Evolutionary conservation across 2,888 invertebrate species (phyloP).

Genomic region (Drosophila sordidula): DNA sequence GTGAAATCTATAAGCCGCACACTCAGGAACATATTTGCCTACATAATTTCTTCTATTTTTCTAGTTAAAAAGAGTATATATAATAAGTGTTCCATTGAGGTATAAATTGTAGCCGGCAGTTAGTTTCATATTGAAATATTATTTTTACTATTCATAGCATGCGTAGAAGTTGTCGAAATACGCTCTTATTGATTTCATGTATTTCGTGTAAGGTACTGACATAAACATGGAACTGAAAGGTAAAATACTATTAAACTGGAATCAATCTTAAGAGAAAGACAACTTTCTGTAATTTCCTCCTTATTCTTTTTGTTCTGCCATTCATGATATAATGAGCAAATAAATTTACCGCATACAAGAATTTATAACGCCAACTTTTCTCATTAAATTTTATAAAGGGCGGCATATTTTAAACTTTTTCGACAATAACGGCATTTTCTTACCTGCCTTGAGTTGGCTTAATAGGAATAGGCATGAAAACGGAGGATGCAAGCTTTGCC

Average conservation of each 20-base stretch:
- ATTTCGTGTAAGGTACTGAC: too few species aligned
- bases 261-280: constrained; percentile 9
- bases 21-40: constrained; percentile 29
- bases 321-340: constrained; percentile 57
- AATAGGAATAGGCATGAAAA: background rate
- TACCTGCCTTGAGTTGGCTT: constrained; percentile 56
- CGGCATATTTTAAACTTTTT: constrained; percentile 81
- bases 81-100: background rate
- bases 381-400: constrained; percentile 81
- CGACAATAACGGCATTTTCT: constrained; percentile 78
- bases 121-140: too few species aligned
- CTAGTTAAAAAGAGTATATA: background rate
- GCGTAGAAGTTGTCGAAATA: too few species aligned
- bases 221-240: background rate
- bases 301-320: constrained; percentile 3
- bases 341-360: constrained; percentile 79
- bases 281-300: constrained; percentile 1
- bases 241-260: constrained; percentile 5
- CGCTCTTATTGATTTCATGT: too few species aligned
- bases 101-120: too few species aligned
- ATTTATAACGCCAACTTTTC: constrained; percentile 80
- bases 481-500: constrained; percentile 14
- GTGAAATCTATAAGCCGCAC: constrained; percentile 71
- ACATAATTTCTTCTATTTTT: background rate
- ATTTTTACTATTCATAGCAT: too few species aligned